Evolutionary conservation across 1,140 invertebrate genomes (phyloP), one percentile per base, ranked within the genome.

Genomic region (Heliothis subflexa): DNA sequence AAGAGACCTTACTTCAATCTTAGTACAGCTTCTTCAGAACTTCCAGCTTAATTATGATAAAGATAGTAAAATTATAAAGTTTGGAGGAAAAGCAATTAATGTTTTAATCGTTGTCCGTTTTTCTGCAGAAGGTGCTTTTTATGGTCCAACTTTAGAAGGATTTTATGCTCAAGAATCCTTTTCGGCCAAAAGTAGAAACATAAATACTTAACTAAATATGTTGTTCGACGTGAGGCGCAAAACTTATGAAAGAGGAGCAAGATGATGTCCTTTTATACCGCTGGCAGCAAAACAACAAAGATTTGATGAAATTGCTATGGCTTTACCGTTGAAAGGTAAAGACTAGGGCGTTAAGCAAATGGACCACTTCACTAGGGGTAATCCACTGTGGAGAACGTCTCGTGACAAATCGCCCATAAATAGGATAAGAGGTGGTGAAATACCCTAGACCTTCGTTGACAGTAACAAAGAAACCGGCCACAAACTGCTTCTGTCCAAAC

Each of bases 391-490:
- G 78, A 50, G 40, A 79, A 62, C 21, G 61, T 50, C 62, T 21
- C 72, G 66, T 85, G 78, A 85, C 72, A 81, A 83, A 85, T 83
- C 62, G 78, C 61, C 72, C 75, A 70, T 78, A 83, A 81, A 85
- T 81, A 78, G 71, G 62, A 79, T 81, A 81, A 66, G 28, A 33
- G 45, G n/a, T 49, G 18, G 45, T 47, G 18, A 68, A 68, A 66
- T 57, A 68, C 68, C 16, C 16, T 9, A 4, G 33, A 49, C 14
- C 62, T 50, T 52, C 9, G 75, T 52, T 54, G 75, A 77, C 62
- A 68, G 28, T 57, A 55, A 77, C 62, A 77, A 68, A 77, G 75
- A 68, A 77, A 77, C 52, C 21, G 61, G 52, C 52, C 75, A 47
- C 16, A 68, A 55, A 68, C 75, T 47, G 50, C 50, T 54, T 68